Evolutionary conservation across 2,888 invertebrate genomes (phyloP).

Genomic region (Chalcosyrphus nemorum): DNA sequence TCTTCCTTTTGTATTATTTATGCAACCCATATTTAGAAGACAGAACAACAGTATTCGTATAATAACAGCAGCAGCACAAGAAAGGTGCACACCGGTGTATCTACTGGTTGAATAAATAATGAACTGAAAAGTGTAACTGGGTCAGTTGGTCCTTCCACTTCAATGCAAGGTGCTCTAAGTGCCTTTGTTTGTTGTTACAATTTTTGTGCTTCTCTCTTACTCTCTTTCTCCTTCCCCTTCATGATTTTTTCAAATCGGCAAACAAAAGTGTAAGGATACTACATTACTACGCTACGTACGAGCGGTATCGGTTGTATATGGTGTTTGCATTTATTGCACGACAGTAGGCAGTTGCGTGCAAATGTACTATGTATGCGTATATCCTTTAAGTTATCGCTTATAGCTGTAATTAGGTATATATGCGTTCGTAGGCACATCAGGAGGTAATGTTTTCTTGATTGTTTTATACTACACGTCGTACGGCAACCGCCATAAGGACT

Average conservation of each 20-base stretch:
- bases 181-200: slow-evolving; percentile 54
- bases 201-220: background rate
- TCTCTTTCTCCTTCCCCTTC: background rate
- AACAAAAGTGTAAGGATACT: slow-evolving; percentile 23
- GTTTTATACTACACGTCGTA: no score
- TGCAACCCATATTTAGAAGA: slow-evolving; percentile 50
- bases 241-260: slow-evolving; percentile 47
- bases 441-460: slow-evolving; percentile 8
- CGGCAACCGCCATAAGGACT: slow-evolving; percentile 17
- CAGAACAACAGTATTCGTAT: slow-evolving; percentile 20
- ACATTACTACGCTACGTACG: no score
- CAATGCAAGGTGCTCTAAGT: slow-evolving; percentile 64
- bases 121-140: slow-evolving; percentile 59
- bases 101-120: slow-evolving; percentile 53
- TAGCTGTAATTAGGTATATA: background rate
- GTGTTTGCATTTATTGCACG: background rate
- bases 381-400: background rate
- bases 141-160: slow-evolving; percentile 67
- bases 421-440: background rate
- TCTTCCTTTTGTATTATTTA: slow-evolving; percentile 41
- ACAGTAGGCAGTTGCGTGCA: background rate
- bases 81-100: slow-evolving; percentile 43
- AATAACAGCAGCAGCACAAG: slow-evolving; percentile 34
- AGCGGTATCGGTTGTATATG: background rate
- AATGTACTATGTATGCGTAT: background rate